Evolutionary conservation across 2,888 invertebrate genomes (phyloP), one percentile per base, ranked within the genome.

Genomic region (Corythucha ciliata): DNA sequence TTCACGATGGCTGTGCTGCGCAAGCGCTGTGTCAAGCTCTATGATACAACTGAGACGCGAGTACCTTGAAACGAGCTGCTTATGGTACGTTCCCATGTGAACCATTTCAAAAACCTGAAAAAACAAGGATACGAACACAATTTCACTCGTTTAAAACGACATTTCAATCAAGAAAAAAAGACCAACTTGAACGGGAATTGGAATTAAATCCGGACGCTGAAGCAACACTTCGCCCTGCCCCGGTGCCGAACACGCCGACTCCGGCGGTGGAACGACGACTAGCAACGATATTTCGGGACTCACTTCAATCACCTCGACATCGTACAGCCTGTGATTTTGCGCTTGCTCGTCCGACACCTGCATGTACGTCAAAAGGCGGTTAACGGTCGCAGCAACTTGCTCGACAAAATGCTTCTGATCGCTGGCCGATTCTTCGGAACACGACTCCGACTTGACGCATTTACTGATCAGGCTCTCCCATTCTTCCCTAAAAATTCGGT

Each of bases 11-110:
- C 86, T 83, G 65, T 94, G 93, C 57, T 91, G 91, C 3, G 94
- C 93, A 60, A 91, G 74, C 0, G 88, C 83, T 0, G 87, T 83
- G 63, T 96, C 94, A 65, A 93, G 72, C 69, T 98, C 97, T 53
- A 97, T 70, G 53, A 93, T 85, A 62, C 93, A 91, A 61, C 93
- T 94, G 14, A 97, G 74, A 54, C 90, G 80, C 2, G 92, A 87
- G 71, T 96, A 97, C 65, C 89, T 81, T 63, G 84, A 82, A 48
- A 97, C 81, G 57, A 97, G 84, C 60, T 83, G 85, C 44, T 80
- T 80, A 66, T 94, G 92, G 69, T 97, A 98, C 2, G 96, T 93
- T 64, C 83, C 84, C 57, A 96, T 74, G 67, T 97, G 94, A 55
- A 94, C 89, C 92, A 89, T 84, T 75, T 60, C 59, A 53, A 60